These are phyloP conservation scores for Apocrypta bakeri DNA, from an alignment of 1,140 invertebrate species.

Conservation along the genomic window DNA sequence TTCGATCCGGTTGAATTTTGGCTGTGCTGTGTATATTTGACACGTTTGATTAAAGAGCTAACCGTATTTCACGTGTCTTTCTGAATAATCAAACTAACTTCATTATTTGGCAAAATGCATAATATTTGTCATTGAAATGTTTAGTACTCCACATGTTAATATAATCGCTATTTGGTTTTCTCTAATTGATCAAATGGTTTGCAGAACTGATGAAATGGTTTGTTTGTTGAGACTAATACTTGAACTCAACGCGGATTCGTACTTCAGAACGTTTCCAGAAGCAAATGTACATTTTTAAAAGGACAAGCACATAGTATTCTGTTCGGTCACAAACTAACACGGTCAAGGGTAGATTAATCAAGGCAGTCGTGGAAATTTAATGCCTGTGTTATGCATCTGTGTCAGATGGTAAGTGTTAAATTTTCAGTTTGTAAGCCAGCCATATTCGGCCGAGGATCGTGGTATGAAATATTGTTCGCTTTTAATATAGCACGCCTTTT, in stretches of 20 bases:
- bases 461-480: neutral
- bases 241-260: neutral
- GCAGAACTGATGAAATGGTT: too few relatives aligned
- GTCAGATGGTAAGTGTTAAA: neutral
- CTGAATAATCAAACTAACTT: too few relatives aligned
- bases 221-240: neutral
- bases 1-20: too few relatives aligned
- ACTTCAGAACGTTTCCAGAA: neutral
- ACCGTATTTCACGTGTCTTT: too few relatives aligned
- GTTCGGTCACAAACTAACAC: neutral
- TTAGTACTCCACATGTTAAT: too few relatives aligned
- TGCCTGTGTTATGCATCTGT: neutral
- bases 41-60: too few relatives aligned
- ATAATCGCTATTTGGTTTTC: neutral
- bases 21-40: too few relatives aligned
- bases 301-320: neutral
- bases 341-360: constrained; percentile 16
- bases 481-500: neutral
- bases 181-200: neutral
- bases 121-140: too few relatives aligned
- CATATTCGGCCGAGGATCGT: neutral
- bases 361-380: neutral
- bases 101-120: too few relatives aligned
- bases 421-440: neutral
- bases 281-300: constrained; percentile 8